Evolutionary conservation across 2,797 vertebrate genomes (phyloP), one percentile per base, ranked within the genome.

Genomic region (Melanotaenia maccullochi): DNA sequence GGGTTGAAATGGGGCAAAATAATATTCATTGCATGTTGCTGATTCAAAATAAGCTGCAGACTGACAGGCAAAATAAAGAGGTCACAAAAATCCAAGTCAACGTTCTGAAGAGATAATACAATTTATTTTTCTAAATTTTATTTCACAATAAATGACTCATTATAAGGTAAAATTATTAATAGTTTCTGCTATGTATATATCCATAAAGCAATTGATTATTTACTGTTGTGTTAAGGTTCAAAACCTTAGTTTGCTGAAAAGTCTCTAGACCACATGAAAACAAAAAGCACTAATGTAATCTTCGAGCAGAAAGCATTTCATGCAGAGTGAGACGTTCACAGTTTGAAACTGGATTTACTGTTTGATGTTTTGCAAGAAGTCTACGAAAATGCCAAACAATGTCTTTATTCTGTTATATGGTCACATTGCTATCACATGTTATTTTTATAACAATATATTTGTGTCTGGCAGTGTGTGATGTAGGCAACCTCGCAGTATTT

Each of bases 21-120:
- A 76, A 78, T 73, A 86, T 82, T 75, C 40, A 86, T 89, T 89
- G 72, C 61, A 74, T 16, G n/a, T 54, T 25, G 40, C 40, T 71
- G 71, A 64, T 28, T 78, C 81, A 78, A 83, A 60, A 60, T 30
- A 36, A 60, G 32, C 40, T 47, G 6, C 57, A 52, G 35, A 52
- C 6, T 22, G 18, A 51, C 14, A 56, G 44, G 49, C 14, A 32
- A 60, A 59, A 60, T 65, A 56, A 33, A 64, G 18, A 40, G 28
- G 60, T 62, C 60, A 28, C 60, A 73, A 6, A 36, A 54, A 63
- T 44, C 44, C 9, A 14, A 61, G 36, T n/a, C n/a, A 18, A 22
- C 64, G 22, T 28, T 82, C 59, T 74, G 40, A 66, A 75, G 25
- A 38, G 35, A 54, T 51, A 52, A 73, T 60, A 33, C 42, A 25